Conservation (phyloP, 2,888 invertebrate species). For the Drosophila gaucha region DNA sequence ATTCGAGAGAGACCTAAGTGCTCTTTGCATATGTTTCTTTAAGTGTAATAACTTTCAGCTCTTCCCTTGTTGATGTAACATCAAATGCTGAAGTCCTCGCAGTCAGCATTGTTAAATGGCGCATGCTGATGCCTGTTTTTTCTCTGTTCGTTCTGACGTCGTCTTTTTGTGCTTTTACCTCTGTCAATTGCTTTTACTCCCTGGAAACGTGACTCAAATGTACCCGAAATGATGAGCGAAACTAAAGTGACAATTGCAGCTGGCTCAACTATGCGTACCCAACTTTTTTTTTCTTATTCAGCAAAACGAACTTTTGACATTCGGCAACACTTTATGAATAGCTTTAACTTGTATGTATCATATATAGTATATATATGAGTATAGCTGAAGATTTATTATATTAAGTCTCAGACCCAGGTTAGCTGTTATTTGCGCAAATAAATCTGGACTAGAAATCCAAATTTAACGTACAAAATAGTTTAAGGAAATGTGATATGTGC, state of each 20-base stretch:
- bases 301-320: too few species aligned
- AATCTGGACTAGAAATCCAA: too few species aligned
- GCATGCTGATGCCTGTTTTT: slow-evolving; percentile 2
- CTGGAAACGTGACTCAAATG: slow-evolving; percentile 13
- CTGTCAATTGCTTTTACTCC: slow-evolving; percentile 14
- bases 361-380: too few species aligned
- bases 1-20: too few species aligned
- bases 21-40: not conserved
- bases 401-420: too few species aligned
- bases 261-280: not conserved
- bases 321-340: too few species aligned
- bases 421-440: too few species aligned
- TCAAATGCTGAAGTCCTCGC: not conserved
- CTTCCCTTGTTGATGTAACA: not conserved
- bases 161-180: slow-evolving; percentile 3
- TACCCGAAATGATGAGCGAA: slow-evolving; percentile 8
- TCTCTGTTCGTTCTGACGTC: not conserved
- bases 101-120: slow-evolving; percentile 3
- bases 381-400: too few species aligned
- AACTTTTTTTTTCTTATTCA: not conserved
- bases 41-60: too few species aligned
- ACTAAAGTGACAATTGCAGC: slow-evolving; percentile 3
- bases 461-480: too few species aligned
- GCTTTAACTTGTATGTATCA: too few species aligned
- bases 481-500: too few species aligned